Percentiles rank a stretch among this genome's conserved stretches.
phyloP scores from a whole-genome alignment of 1,140 invertebrate species.

The Zaprionus kolodkinae region DNA sequence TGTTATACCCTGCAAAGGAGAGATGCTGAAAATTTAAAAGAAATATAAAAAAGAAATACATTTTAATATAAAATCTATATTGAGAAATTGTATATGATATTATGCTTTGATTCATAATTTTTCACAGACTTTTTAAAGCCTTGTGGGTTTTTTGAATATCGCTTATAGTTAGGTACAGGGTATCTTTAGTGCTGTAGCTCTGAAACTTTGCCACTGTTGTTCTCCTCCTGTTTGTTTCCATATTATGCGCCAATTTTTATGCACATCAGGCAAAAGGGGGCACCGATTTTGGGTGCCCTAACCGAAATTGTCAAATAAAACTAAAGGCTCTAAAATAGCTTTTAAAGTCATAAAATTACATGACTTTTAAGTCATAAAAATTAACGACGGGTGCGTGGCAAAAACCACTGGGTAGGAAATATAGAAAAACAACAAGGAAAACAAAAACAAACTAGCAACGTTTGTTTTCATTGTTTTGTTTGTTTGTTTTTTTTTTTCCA shows the following conservation, averaged over 20 bases:
- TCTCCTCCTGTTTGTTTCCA: conserved; percentile 26
- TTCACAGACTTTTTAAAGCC: too few relatives aligned
- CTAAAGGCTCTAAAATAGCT: conserved; percentile 81
- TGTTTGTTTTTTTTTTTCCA: conserved; percentile 31
- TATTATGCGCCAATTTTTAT: conserved; percentile 75
- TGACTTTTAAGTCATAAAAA: conserved; percentile 79
- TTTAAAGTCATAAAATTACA: conserved; percentile 82
- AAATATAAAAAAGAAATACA: not conserved
- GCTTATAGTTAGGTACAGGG: not conserved
- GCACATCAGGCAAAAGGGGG: conserved; percentile 50
- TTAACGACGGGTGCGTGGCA: conserved; percentile 79
- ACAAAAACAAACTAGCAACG: conserved; percentile 25
- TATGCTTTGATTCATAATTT: too few relatives aligned
- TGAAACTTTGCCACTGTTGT: conserved; percentile 10
- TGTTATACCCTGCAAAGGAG: conserved; percentile 6
- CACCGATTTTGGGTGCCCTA: conserved; percentile 17
- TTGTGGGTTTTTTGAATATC: too few relatives aligned
- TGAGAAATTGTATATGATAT: too few relatives aligned
- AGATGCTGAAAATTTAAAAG: too few relatives aligned
- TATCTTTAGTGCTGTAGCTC: not conserved
- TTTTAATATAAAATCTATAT: not conserved
- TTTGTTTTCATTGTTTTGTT: conserved; percentile 75
- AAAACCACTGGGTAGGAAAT: conserved; percentile 32
- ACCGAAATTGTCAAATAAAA: conserved; percentile 76
- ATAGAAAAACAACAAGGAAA: conserved; percentile 14